Conservation (phyloP, 2,888 invertebrate genomes). For the Eudasyphora cyanicolor region DNA sequence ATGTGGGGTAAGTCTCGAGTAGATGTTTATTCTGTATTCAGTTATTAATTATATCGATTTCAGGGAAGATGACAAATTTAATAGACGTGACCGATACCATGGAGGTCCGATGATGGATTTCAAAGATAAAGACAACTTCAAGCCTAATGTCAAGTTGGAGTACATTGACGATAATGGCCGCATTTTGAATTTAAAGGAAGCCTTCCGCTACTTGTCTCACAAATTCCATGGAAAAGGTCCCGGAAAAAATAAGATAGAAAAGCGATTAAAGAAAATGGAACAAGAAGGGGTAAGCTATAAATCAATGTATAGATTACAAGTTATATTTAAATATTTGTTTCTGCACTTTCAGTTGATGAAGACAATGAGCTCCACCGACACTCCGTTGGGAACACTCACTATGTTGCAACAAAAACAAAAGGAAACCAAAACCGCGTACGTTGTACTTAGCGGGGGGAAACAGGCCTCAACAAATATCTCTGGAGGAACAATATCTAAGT, state of each 20-base stretch:
- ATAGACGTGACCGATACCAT: slow-evolving; percentile 86
- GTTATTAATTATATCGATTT: slow-evolving; percentile 64
- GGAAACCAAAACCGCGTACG: slow-evolving; percentile 94
- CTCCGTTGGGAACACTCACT: slow-evolving; percentile 95
- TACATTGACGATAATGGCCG: slow-evolving; percentile 98
- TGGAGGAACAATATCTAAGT: slow-evolving; percentile 54
- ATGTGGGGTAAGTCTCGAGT: slow-evolving; percentile 83
- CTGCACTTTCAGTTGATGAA: slow-evolving; percentile 88
- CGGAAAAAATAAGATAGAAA: slow-evolving; percentile 99
- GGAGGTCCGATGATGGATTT: slow-evolving; percentile 94
- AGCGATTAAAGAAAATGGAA: slow-evolving; percentile 95
- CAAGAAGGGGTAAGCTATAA: slow-evolving; percentile 88
- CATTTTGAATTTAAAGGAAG: slow-evolving; percentile 95
- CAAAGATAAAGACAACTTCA: slow-evolving; percentile 93
- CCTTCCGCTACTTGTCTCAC: slow-evolving; percentile 96
- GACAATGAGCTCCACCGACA: slow-evolving; percentile 98
- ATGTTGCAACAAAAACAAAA: slow-evolving; percentile 97
- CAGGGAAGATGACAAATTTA: slow-evolving; percentile 91
- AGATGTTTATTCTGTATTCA: background rate
- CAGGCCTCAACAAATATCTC: slow-evolving; percentile 79
- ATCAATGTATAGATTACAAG: background rate
- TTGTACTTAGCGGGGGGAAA: slow-evolving; percentile 95
- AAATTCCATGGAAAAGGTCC: slow-evolving; percentile 99
- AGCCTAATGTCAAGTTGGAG: slow-evolving; percentile 96
- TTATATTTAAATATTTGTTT: background rate